These are phyloP conservation scores for Drosophila simulans DNA, from an alignment of 1,140 invertebrate genomes.

Conservation along the genomic window DNA sequence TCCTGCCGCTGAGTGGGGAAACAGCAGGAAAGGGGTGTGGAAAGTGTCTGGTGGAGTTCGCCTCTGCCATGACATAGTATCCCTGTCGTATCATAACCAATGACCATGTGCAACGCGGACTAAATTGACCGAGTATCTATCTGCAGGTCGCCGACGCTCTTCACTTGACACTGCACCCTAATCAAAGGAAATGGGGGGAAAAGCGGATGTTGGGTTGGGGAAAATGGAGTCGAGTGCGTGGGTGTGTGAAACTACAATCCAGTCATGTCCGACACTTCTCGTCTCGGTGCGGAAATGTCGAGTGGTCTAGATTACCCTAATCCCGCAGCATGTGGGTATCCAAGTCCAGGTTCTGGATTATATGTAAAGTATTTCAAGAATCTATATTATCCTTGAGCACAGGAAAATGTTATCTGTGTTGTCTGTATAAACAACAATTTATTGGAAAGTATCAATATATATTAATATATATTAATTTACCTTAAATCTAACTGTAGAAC, in stretches of 20 bases:
- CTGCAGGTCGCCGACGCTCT: conserved; percentile 23
- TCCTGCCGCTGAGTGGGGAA: conserved; percentile 1
- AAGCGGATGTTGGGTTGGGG: background rate
- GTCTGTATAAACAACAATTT: no score
- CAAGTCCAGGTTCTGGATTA: background rate
- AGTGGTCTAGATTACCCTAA: conserved; percentile 31
- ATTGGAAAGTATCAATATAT: no score
- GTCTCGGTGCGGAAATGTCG: conserved; percentile 28
- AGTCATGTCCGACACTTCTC: conserved; percentile 28
- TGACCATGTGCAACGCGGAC: conserved; percentile 61
- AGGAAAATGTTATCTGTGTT: background rate
- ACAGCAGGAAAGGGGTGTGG: background rate
- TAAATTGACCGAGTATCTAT: conserved; percentile 42
- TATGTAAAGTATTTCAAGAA: background rate
- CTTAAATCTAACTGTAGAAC: no score
- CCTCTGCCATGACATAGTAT: conserved; percentile 31
- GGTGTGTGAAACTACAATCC: conserved; percentile 23
- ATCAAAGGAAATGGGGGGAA: conserved; percentile 8
- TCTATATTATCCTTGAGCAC: background rate
- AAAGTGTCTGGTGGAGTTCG: background rate
- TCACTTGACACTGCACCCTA: conserved; percentile 48
- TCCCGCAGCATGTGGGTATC: conserved; percentile 4
- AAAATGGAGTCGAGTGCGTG: conserved; percentile 1
- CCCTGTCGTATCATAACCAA: conserved; percentile 53
- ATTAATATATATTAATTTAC: no score